phyloP scores from a whole-genome alignment of 2,797 vertebrate species.

The Poecile montanus region DNA sequence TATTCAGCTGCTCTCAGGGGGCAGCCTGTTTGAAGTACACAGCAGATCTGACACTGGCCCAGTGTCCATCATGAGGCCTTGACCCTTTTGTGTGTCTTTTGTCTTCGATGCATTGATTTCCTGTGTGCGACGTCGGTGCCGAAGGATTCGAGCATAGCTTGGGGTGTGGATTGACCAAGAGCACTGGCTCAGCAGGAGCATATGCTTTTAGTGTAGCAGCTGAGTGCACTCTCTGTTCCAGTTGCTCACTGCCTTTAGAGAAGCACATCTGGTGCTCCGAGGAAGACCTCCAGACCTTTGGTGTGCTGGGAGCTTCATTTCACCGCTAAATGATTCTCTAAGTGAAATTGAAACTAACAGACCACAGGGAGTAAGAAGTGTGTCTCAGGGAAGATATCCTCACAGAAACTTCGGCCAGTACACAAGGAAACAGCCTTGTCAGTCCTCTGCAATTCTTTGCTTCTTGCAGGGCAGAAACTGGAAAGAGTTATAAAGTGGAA shows the following conservation, averaged over 20 bases:
- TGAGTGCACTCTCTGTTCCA: not conserved
- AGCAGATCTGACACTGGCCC: not conserved
- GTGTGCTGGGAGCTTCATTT: not conserved
- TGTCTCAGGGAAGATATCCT: not conserved
- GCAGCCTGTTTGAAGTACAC: not conserved
- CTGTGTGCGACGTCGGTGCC: not conserved
- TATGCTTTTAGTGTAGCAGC: not conserved
- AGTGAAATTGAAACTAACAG: not conserved
- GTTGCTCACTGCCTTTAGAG: not conserved
- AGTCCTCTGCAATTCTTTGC: not conserved
- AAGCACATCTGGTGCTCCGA: rapidly evolving
- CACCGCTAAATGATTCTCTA: not conserved
- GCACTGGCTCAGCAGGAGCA: not conserved
- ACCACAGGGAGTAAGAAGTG: not conserved
- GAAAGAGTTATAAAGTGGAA: not conserved
- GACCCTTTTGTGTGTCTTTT: not conserved
- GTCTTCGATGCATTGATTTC: not conserved
- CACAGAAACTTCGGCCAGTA: not conserved
- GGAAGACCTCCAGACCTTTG: not conserved
- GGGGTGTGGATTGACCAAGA: not conserved
- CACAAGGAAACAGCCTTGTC: not conserved
- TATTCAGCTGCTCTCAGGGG: not conserved
- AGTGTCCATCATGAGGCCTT: not conserved
- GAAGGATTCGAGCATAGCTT: not conserved
- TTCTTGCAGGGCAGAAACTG: not conserved